Evolutionary conservation across 2,797 vertebrate species (phyloP), one percentile per base, ranked within the genome.

Genomic region (Parauchenoglanis punctatus): DNA sequence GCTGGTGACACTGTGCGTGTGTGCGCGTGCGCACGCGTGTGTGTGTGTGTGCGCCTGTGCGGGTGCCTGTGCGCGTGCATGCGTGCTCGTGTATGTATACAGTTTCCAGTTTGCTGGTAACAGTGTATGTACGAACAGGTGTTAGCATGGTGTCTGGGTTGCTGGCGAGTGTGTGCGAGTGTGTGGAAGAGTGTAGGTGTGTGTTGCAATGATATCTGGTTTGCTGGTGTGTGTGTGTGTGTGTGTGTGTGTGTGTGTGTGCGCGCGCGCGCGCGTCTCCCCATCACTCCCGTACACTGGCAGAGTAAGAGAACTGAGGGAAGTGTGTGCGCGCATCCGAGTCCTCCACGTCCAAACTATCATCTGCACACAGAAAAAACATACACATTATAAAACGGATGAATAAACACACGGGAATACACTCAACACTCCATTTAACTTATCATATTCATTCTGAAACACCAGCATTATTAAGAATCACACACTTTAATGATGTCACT

Each of bases 261-360:
- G 56, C 5, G n/a, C 59, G 49, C 40, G 20, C 65, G 49, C 67
- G 18, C 31, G 20, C 18, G 31, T 61, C 68, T 70, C 65, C 81
- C 54, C 10, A 82, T 97, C 96, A 98, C 94, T 98, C 97, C 85
- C 97, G 96, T 93, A 98, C 97, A 95, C 96, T 96, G 94, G 97
- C 97, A 0, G 97, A 98, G 93, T 98, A 98, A 90, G 97, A 98
- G 94, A 98, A 98, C 95, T 98, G 97, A 75, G 97, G 97, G 93
- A 98, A 98, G 93, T 98, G 97, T 15, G 97, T 96, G 87, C 96
- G 96, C 93, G 97, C 96, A 92, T 97, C 97, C 10, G 97, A 91
- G 65, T 97, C 97, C 72, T 97, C 96, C 0, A 94, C 91, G 84
- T 97, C 97, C 94, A 98, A 91, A 94, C 95, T 97, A 94, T 97